These are phyloP conservation scores for Leucophora obtusa DNA, from an alignment of 2,888 invertebrate genomes.

Conservation along the genomic window DNA sequence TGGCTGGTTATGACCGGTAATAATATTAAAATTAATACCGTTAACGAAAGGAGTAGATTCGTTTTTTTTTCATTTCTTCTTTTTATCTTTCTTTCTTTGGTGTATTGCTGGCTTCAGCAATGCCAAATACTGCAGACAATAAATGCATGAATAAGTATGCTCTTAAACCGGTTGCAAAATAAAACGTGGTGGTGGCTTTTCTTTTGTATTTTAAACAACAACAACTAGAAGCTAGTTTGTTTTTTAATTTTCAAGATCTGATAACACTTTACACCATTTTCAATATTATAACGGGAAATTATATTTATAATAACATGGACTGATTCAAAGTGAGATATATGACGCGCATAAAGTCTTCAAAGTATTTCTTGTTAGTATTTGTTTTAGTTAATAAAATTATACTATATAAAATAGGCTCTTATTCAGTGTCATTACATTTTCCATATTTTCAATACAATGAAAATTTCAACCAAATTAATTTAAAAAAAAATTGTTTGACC, in stretches of 20 bases:
- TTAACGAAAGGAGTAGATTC: conserved; percentile 60
- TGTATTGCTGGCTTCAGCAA: background rate
- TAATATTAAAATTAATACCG: conserved; percentile 57
- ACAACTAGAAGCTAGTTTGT: background rate
- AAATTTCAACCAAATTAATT: too few relatives aligned
- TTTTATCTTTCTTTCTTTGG: background rate
- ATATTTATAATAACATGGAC: too few relatives aligned
- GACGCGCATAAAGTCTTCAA: too few relatives aligned
- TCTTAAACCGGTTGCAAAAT: conserved; percentile 56
- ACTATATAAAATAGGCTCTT: too few relatives aligned
- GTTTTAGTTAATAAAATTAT: too few relatives aligned
- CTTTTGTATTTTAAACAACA: conserved; percentile 28
- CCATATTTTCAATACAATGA: too few relatives aligned
- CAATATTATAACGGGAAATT: background rate
- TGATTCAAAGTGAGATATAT: too few relatives aligned
- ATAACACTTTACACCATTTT: conserved; percentile 37
- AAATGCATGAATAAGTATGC: conserved; percentile 54
- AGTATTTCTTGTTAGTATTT: too few relatives aligned
- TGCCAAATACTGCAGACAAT: conserved; percentile 44
- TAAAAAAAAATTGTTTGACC: too few relatives aligned
- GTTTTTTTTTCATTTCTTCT: conserved; percentile 27
- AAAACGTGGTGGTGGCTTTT: conserved; percentile 59
- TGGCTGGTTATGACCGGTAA: conserved; percentile 46
- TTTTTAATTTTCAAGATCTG: conserved; percentile 53
- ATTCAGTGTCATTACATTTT: too few relatives aligned